A percentile compares a stretch with the other conserved stretches of the same genome.
phyloP scores from a whole-genome alignment of 2,888 invertebrate genomes.

The Tupiocoris notatus region DNA sequence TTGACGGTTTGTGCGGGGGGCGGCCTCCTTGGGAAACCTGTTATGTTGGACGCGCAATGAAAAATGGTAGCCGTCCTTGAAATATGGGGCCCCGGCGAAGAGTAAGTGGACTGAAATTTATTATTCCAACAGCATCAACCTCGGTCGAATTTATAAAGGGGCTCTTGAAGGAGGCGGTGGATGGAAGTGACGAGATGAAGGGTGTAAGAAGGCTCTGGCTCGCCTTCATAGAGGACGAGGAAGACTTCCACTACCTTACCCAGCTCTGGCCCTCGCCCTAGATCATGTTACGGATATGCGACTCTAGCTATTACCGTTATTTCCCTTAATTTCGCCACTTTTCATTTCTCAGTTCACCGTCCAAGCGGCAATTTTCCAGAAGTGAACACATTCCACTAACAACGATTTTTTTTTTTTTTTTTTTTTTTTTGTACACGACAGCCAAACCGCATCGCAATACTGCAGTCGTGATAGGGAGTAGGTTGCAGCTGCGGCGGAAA shows the following conservation, averaged over 20 bases:
- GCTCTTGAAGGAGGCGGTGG: conserved; percentile 17
- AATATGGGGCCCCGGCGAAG: conserved; percentile 28
- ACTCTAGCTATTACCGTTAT: not conserved
- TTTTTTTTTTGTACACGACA: not conserved
- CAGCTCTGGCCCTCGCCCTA: not conserved
- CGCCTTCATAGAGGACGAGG: not conserved
- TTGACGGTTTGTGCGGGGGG: not conserved
- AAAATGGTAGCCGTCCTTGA: conserved; percentile 36
- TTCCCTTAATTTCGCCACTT: not conserved
- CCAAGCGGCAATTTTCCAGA: not conserved
- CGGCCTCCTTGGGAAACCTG: not conserved
- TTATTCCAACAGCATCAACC: conserved; percentile 37
- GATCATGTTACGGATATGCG: not conserved
- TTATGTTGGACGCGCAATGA: conserved; percentile 26
- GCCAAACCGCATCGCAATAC: too few relatives aligned
- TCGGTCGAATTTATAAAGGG: conserved; percentile 34
- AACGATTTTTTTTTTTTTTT: not conserved
- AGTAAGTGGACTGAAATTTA: conserved; percentile 36
- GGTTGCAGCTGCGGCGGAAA: not conserved
- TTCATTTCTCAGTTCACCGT: not conserved
- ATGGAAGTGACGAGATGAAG: not conserved
- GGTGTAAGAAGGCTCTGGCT: not conserved
- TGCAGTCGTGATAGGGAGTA: not conserved
- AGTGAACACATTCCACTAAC: not conserved
- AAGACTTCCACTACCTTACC: not conserved